Percentiles rank a stretch among this genome's conserved stretches.
Conservation (phyloP, 2,797 vertebrate genomes). For the Poeciliopsis turneri region DNA sequence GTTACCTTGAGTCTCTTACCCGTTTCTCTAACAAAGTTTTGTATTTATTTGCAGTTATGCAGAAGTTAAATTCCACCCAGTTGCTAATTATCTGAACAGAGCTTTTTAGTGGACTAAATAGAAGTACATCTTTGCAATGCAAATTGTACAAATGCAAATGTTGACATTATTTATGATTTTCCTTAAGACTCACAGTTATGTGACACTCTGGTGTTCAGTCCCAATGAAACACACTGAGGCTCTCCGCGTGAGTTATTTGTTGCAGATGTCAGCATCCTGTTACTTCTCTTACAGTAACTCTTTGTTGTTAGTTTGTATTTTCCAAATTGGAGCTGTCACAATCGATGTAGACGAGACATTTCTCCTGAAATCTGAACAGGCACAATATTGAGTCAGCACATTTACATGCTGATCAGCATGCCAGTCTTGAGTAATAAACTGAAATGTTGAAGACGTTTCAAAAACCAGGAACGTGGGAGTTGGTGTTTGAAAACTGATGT, state of each 20-base stretch:
- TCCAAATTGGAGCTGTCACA: background rate
- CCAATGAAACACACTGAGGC: background rate
- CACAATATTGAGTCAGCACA: conserved; percentile 59
- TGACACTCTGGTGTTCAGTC: background rate
- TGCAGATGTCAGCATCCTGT: background rate
- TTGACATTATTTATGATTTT: too few relatives aligned
- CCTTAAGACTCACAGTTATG: background rate
- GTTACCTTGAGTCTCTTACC: background rate
- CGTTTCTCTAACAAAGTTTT: background rate
- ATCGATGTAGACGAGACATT: conserved; percentile 22
- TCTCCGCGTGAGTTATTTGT: background rate
- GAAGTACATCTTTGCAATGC: background rate
- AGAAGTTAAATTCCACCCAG: background rate
- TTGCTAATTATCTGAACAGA: background rate
- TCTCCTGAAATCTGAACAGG: conserved; percentile 24
- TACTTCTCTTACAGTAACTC: background rate
- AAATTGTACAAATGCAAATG: background rate
- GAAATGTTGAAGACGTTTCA: conserved; percentile 36
- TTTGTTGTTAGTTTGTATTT: background rate
- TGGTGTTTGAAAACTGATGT: conserved; percentile 3
- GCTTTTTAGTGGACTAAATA: background rate
- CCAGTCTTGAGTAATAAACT: conserved; percentile 53
- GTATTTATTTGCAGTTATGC: background rate
- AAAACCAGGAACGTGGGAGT: conserved; percentile 55
- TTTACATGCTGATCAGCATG: conserved; percentile 55